A percentile compares a stretch with the other conserved stretches of the same genome.
These are phyloP conservation scores for Gymnarchus niloticus DNA, from an alignment of 2,113 vertebrate genomes.

Conservation along the genomic window DNA sequence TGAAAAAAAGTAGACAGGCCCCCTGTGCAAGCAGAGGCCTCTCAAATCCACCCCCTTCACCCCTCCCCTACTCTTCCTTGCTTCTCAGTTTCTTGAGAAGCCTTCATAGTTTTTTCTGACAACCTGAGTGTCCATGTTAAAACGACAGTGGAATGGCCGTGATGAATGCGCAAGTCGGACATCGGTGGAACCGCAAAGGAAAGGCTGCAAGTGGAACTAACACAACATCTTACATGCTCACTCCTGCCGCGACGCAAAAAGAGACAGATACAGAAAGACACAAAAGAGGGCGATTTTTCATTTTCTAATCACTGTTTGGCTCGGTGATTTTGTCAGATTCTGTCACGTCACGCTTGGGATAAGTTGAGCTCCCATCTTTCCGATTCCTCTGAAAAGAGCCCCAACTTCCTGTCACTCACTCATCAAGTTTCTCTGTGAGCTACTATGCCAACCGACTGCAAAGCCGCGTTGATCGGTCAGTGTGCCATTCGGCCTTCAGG, in stretches of 20 bases:
- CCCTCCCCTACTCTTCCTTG: conserved; percentile 22
- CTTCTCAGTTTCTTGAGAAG: conserved; percentile 36
- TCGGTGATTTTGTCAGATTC: conserved; percentile 37
- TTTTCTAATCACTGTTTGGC: not conserved
- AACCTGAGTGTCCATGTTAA: conserved; percentile 44
- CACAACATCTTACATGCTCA: not conserved
- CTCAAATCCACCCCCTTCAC: not conserved
- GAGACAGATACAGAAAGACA: not conserved
- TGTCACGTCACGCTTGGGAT: not conserved
- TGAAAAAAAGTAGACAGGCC: not conserved
- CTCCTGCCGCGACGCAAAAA: not conserved
- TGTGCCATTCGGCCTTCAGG: conserved; percentile 32
- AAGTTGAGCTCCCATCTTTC: not conserved
- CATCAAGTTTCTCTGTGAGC: not conserved
- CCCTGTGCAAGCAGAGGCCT: not conserved
- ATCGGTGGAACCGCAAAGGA: not conserved
- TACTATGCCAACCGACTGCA: not conserved
- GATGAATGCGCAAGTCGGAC: not conserved
- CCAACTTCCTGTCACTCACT: not conserved
- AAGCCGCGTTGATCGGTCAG: conserved; percentile 24
- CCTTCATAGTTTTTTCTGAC: conserved; percentile 49
- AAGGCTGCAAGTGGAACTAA: not conserved
- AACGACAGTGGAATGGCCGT: too few relatives aligned
- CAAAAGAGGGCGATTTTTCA: not conserved
- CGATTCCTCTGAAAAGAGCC: too few relatives aligned